Percentiles rank a stretch among this genome's conserved stretches.
phyloP scores from a whole-genome alignment of 2,113 vertebrate species.

The Prunella fulvescens region DNA sequence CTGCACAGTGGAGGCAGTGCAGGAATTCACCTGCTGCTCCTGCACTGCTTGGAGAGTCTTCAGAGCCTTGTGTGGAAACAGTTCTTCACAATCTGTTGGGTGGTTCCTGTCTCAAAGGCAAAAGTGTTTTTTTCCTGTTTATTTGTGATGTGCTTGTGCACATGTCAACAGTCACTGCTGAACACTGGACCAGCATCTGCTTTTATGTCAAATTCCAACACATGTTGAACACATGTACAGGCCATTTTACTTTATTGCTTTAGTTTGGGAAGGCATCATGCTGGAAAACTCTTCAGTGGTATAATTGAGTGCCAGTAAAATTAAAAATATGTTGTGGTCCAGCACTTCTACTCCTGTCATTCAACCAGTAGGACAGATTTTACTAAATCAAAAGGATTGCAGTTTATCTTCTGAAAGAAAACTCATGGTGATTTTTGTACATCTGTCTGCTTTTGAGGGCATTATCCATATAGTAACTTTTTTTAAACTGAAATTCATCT shows the following conservation, averaged over 20 bases:
- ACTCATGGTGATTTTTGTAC: not conserved
- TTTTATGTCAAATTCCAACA: not conserved
- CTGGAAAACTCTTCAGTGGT: not conserved
- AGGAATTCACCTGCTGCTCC: not conserved
- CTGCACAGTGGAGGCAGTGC: not conserved
- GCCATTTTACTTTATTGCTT: not conserved
- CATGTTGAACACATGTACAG: rapidly evolving
- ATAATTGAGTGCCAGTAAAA: not conserved
- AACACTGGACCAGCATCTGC: not conserved
- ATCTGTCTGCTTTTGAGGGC: not conserved
- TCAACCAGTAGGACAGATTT: not conserved
- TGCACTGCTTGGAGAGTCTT: not conserved
- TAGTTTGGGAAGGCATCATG: not conserved
- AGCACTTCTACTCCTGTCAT: not conserved
- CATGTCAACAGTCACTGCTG: not conserved
- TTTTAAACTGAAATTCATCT: not conserved
- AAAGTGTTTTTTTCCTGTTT: not conserved
- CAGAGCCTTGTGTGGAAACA: not conserved
- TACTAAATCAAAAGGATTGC: not conserved
- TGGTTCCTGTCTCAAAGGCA: not conserved
- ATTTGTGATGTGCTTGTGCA: not conserved
- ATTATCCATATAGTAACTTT: not conserved
- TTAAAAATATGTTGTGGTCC: not conserved
- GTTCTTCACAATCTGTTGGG: not conserved
- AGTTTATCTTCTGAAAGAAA: not conserved